Percentiles rank a stretch among this genome's conserved stretches.
phyloP scores from a whole-genome alignment of 2,888 invertebrate genomes.

The Drosophila algonquin region DNA sequence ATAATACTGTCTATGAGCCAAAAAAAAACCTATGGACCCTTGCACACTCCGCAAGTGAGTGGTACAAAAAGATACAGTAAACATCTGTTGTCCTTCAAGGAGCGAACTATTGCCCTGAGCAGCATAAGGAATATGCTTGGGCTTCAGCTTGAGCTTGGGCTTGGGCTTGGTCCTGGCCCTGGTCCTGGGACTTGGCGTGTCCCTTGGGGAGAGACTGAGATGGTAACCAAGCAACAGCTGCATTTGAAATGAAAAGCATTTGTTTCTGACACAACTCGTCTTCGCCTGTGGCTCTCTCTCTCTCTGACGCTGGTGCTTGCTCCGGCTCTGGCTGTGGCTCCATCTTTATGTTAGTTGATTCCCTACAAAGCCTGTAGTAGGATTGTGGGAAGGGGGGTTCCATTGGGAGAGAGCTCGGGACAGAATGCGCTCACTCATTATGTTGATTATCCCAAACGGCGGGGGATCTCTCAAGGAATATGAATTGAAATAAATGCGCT shows the following conservation, averaged over 20 bases:
- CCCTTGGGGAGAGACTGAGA: slow-evolving; percentile 37
- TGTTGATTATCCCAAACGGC: slow-evolving; percentile 76
- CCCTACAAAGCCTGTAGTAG: slow-evolving; percentile 39
- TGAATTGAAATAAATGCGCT: slow-evolving; percentile 77
- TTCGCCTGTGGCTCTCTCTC: slow-evolving; percentile 29
- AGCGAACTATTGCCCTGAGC: slow-evolving; percentile 32
- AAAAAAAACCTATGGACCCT: background rate
- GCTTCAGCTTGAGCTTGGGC: slow-evolving; percentile 3
- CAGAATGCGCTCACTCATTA: slow-evolving; percentile 78
- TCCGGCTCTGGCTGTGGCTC: slow-evolving; percentile 8
- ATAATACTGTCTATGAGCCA: too few species aligned
- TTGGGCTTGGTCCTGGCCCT: slow-evolving; percentile 40
- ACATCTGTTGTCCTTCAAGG: slow-evolving; percentile 70
- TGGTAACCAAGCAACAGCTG: slow-evolving; percentile 71
- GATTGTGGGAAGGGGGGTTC: slow-evolving; percentile 27
- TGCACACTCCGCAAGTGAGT: background rate
- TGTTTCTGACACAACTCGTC: slow-evolving; percentile 82
- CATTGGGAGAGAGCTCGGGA: slow-evolving; percentile 70
- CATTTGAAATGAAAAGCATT: slow-evolving; percentile 80
- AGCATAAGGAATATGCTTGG: slow-evolving; percentile 61
- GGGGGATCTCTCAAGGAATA: slow-evolving; percentile 62
- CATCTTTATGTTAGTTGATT: slow-evolving; percentile 28
- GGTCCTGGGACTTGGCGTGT: slow-evolving; percentile 10
- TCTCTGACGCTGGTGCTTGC: background rate
- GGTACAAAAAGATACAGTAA: slow-evolving; percentile 29